Conservation (phyloP, 2,888 invertebrate species). For the Scotopteryx bipunctaria region DNA sequence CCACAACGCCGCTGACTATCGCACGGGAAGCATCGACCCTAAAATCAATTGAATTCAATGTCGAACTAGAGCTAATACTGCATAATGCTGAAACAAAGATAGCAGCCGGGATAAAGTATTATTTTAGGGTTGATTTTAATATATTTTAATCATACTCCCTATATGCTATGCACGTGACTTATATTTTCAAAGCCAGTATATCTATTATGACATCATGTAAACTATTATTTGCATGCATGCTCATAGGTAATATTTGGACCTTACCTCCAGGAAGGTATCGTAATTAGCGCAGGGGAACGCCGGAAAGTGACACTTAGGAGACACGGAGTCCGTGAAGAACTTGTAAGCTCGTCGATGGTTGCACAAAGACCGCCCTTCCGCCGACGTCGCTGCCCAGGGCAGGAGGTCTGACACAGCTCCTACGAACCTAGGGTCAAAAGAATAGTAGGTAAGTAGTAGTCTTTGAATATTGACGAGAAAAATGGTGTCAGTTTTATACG, state of each 20-base stretch:
- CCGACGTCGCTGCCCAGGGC: conserved; percentile 86
- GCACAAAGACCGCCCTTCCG: conserved; percentile 93
- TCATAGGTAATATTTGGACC: conserved; percentile 7
- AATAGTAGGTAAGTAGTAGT: no score
- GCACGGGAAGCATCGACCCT: conserved; percentile 81
- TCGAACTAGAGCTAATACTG: conserved; percentile 7
- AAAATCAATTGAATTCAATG: conserved; percentile 21
- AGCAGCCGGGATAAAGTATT: no score
- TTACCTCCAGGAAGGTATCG: conserved; percentile 89
- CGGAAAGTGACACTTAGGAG: conserved; percentile 94
- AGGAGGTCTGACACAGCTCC: conserved; percentile 95
- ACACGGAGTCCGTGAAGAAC: conserved; percentile 97
- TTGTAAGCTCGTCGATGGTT: conserved; percentile 97
- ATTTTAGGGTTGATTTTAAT: no score
- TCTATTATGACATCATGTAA: conserved; percentile 35
- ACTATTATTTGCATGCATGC: neutral
- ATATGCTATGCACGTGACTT: no score
- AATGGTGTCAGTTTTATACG: no score
- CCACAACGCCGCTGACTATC: conserved; percentile 87
- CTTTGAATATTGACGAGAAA: no score
- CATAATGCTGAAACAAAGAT: no score
- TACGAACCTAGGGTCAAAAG: conserved; percentile 83
- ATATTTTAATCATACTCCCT: no score
- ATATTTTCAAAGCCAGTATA: no score
- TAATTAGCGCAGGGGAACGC: conserved; percentile 94